Conservation (phyloP, 2,888 invertebrate species). For the Eubasilissa splendida region DNA sequence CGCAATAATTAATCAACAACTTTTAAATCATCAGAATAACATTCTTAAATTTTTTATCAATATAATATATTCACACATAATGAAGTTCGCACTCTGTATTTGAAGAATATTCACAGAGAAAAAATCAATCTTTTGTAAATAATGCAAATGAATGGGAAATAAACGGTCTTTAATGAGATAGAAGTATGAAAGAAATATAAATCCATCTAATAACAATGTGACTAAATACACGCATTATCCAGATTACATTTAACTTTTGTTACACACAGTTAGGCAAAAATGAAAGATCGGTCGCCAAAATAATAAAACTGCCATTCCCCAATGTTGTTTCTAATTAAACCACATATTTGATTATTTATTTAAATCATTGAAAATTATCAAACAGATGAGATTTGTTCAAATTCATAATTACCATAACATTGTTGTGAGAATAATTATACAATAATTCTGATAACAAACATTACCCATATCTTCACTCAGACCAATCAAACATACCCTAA, state of each 20-base stretch:
- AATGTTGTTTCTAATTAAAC: too few species aligned
- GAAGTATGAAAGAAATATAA: background rate
- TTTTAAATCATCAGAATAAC: constrained; percentile 31
- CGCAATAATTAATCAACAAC: constrained; percentile 37
- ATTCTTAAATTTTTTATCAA: constrained; percentile 9
- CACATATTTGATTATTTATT: too few species aligned
- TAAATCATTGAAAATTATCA: too few species aligned
- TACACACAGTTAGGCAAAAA: too few species aligned
- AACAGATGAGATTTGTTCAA: too few species aligned
- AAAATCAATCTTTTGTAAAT: background rate
- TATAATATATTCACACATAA: constrained; percentile 7
- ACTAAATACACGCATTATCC: too few species aligned
- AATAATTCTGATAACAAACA: background rate
- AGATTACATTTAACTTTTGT: too few species aligned
- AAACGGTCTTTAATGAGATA: background rate
- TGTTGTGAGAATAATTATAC: too few species aligned
- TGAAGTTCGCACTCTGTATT: background rate
- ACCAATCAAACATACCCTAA: constrained; percentile 16
- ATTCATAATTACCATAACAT: too few species aligned
- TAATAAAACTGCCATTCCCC: too few species aligned
- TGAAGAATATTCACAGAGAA: background rate
- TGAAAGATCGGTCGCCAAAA: too few species aligned
- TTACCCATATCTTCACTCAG: background rate
- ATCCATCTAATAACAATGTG: too few species aligned
- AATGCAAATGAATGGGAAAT: background rate